Conservation (phyloP, 2,113 vertebrate genomes). For the Verasper variegatus region DNA sequence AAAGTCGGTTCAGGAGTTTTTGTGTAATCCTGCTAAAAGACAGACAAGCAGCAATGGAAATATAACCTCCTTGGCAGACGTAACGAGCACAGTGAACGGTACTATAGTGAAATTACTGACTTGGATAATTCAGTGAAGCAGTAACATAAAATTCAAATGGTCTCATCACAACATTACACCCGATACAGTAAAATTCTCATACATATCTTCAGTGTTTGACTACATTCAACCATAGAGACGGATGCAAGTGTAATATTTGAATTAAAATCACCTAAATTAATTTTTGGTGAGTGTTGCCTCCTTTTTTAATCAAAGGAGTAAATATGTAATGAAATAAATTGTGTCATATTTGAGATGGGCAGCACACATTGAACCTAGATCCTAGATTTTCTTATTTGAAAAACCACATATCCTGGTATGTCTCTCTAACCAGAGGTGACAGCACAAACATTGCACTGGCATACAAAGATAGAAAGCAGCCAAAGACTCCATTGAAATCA, state of each 20-base stretch:
- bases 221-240: neutral
- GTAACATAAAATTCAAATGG: too few relatives aligned
- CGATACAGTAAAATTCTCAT: too few relatives aligned
- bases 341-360: neutral
- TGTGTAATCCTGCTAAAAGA: too few relatives aligned
- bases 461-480: constrained; percentile 10
- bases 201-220: neutral
- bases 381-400: constrained; percentile 7
- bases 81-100: too few relatives aligned
- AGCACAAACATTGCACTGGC: constrained; percentile 32
- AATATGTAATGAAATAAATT: neutral
- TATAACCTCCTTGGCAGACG: too few relatives aligned
- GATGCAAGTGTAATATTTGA: neutral
- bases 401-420: constrained; percentile 5
- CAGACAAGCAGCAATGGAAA: too few relatives aligned
- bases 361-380: neutral
- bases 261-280: neutral
- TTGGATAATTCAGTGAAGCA: too few relatives aligned
- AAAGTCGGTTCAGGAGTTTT: too few relatives aligned
- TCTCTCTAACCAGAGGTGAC: constrained; percentile 33
- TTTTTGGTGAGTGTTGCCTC: neutral
- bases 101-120: too few relatives aligned
- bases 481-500: constrained; percentile 43
- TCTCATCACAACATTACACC: too few relatives aligned
- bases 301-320: neutral